These are phyloP conservation scores for Andrena flavipes DNA, from an alignment of 2,888 invertebrate genomes.

Conservation along the genomic window DNA sequence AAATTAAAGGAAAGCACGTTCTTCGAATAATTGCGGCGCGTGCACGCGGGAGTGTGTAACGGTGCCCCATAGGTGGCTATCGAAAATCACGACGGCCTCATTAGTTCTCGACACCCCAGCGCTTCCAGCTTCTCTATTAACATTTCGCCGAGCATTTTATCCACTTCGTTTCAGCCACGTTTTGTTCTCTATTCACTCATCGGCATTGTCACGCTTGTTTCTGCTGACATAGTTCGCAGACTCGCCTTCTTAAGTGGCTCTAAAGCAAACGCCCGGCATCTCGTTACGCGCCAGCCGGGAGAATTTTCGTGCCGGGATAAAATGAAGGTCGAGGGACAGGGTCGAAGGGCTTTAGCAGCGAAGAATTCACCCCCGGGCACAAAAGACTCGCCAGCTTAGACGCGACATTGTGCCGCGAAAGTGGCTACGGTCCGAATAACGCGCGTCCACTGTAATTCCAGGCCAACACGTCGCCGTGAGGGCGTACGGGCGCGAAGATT, in stretches of 20 bases:
- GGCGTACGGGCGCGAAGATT: slow-evolving; percentile 11
- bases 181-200: too few relatives aligned
- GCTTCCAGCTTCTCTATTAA: not conserved
- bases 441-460: slow-evolving; percentile 46
- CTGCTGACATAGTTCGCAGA: slow-evolving; percentile 29
- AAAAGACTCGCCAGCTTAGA: slow-evolving; percentile 42
- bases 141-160: too few relatives aligned
- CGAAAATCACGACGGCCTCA: not conserved
- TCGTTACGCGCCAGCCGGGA: slow-evolving; percentile 58
- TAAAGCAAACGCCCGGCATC: slow-evolving; percentile 58
- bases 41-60: slow-evolving; percentile 15
- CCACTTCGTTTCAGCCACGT: too few relatives aligned
- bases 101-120: not conserved
- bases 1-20: slow-evolving; percentile 62
- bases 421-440: slow-evolving; percentile 44
- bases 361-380: slow-evolving; percentile 33
- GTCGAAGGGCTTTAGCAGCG: slow-evolving; percentile 27
- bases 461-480: slow-evolving; percentile 32
- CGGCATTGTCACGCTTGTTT: not conserved
- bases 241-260: slow-evolving; percentile 52
- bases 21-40: slow-evolving; percentile 46
- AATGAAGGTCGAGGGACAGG: slow-evolving; percentile 37
- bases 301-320: slow-evolving; percentile 44
- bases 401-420: slow-evolving; percentile 44
- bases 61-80: not conserved